Evolutionary conservation across 2,888 invertebrate species (phyloP), one percentile per base, ranked within the genome.

Genomic region (Orchesella flavescens): DNA sequence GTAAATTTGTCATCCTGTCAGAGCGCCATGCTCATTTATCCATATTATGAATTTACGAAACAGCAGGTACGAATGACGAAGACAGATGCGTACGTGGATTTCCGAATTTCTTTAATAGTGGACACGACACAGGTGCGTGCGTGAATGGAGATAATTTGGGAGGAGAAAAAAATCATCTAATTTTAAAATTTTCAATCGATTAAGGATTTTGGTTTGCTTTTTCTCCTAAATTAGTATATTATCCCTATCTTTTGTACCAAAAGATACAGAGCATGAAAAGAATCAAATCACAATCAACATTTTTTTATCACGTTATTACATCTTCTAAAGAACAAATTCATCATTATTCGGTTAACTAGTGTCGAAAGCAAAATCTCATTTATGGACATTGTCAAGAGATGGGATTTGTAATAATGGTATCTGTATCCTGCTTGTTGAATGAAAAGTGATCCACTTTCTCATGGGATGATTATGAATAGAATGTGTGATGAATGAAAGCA

Each of bases 181-280:
- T 53, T 53, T 53, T 53, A 53, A 53, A 7, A 34, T 34, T 34
- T n/a, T 65, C 34, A 34, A 65, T 34, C 24, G 23, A 34, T 65
- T 34, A 17, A 13, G 12, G 19, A 17, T 43, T 65, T 21, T 13
- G 12, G 19, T 59, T 59, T 34, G 34, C 34, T 19, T 21, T 21
- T 59, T 21, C 17, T 24, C 10, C 9, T 21, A 63, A 63, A 63
- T 63, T 57, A 23, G 57, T 61, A 19, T 61, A 7, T n/a, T 57
- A n/a, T 10, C n/a, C 61, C 73, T 43, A 57, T 21, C 4, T n/a
- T 19, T 69, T 77, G 68, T 77, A 49, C 71, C 10, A 15, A 23
- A 63, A 21, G 34, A 72, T 79, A 55, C 69, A 79, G 78, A 79
- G 71, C 78, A 49, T 79, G 72, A 71, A 63, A 55, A 46, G 34